A percentile compares a stretch with the other conserved stretches of the same genome.
Conservation (phyloP, 2,888 invertebrate species). For the Hybos culiciformis region DNA sequence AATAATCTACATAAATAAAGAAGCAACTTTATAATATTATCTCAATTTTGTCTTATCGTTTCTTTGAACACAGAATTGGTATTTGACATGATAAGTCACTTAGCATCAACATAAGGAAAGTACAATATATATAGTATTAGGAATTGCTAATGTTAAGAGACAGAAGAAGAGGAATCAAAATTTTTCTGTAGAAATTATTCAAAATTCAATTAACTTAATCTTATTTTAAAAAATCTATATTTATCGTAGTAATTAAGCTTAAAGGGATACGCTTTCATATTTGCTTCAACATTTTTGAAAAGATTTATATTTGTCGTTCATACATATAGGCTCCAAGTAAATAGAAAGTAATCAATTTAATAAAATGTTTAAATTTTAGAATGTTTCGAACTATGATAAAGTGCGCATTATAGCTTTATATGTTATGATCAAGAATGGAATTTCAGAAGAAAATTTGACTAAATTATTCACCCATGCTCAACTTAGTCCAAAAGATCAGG, state of each 20-base stretch:
- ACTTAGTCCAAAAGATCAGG: conserved; percentile 84
- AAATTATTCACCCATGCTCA: conserved; percentile 97
- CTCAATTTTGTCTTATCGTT: too few relatives aligned
- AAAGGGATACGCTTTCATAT: too few relatives aligned
- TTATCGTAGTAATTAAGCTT: too few relatives aligned
- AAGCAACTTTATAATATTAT: too few relatives aligned
- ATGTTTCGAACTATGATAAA: conserved; percentile 77
- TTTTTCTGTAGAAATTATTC: background rate
- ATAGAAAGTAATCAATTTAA: background rate
- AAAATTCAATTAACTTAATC: background rate
- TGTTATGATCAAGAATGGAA: conserved; percentile 96
- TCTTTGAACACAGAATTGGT: too few relatives aligned
- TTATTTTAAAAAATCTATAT: too few relatives aligned
- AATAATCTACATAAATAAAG: too few relatives aligned
- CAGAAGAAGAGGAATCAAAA: too few relatives aligned
- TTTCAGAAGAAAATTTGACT: conserved; percentile 94
- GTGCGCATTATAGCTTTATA: conserved; percentile 95
- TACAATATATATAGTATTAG: too few relatives aligned
- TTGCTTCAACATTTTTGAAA: background rate
- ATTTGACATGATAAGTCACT: too few relatives aligned
- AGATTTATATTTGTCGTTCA: background rate
- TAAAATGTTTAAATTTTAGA: conserved; percentile 35
- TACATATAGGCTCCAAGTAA: background rate
- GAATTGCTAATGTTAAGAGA: too few relatives aligned
- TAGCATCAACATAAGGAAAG: too few relatives aligned